Base-by-base conservation (phyloP, 2,888 invertebrate species). In the Cylindroiulus punctatus region DNA sequence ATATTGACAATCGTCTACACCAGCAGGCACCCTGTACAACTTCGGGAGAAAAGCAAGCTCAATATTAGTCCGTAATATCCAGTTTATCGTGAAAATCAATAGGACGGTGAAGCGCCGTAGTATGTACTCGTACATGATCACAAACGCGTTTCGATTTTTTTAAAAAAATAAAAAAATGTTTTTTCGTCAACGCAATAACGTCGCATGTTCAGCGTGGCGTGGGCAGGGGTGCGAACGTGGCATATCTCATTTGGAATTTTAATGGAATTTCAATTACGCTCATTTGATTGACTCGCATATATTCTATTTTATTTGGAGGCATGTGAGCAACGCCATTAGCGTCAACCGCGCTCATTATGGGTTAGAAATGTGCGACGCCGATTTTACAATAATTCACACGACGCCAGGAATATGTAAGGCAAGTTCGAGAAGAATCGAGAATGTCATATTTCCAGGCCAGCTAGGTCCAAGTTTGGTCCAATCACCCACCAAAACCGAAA, bases 231-330 rank as follows among this genome's bases (percentile, higher is more conserved):
- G 44, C 44, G 44, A 44, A 44, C 36, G 3, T 7, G 57, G 57
- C 26, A 65, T n/a, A n/a, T 65, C 65, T 65, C 65, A 65, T 65
- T 26, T 65, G 65, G 26, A 65, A 65, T 65, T 65, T 65, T 65
- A 65, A 65, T 65, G 65, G 65, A 65, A 65, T 65, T 65, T 65
- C 65, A 65, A 65, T 65, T 65, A 65, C 65, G 65, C 65, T 65
- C 65, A 26, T 65, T 65, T 65, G 65, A 65, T 65, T 65, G 65
- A 65, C 65, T 65, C 65, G 65, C 65, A 26, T 65, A 65, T 65
- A 65, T 65, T 65, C 26, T 65, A 65, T 65, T 65, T 26, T 26
- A 65, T 26, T 65, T 26, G 65, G 65, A 65, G 65, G 26, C 65
- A 65, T 26, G 65, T 10, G 65, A 65, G 65, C 65, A 65, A 65